phyloP scores from a whole-genome alignment of 2,888 invertebrate genomes.

The Mythimna vitellina region DNA sequence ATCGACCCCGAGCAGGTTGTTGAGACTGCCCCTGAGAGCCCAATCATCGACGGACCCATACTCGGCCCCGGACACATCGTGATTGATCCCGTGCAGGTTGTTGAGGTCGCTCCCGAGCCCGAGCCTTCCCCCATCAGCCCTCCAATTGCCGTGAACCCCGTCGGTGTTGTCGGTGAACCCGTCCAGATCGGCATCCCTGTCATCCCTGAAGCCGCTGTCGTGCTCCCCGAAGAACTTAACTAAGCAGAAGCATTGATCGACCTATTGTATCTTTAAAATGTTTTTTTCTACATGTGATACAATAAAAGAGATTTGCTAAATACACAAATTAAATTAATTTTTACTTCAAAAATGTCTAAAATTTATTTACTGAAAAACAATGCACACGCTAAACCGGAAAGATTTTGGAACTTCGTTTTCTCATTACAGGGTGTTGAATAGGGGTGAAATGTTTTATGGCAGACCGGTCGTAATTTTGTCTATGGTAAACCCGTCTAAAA shows the following conservation, averaged over 20 bases:
- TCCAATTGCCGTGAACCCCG: conserved; percentile 44
- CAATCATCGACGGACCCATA: conserved; percentile 8
- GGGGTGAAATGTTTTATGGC: too few relatives aligned
- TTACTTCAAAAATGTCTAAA: background rate
- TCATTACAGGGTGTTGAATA: too few relatives aligned
- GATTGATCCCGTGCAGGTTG: conserved; percentile 1
- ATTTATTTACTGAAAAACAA: background rate
- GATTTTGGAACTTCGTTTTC: too few relatives aligned
- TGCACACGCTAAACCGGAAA: background rate
- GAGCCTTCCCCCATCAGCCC: conserved; percentile 23
- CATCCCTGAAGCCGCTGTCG: conserved; percentile 62
- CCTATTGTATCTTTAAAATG: conserved; percentile 3
- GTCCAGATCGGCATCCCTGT: conserved; percentile 53
- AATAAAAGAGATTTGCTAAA: conserved; percentile 26
- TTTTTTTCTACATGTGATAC: conserved; percentile 40
- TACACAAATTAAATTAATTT: background rate
- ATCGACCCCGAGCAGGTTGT: too few relatives aligned
- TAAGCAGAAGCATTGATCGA: conserved; percentile 39
- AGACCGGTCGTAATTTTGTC: too few relatives aligned
- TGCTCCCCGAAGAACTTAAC: conserved; percentile 66
- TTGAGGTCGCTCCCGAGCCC: background rate
- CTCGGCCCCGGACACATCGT: too few relatives aligned
- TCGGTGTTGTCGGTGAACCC: conserved; percentile 26
- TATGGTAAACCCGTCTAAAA: too few relatives aligned
- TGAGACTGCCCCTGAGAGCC: conserved; percentile 8